Evolutionary conservation across 2,113 vertebrate genomes (phyloP).

Genomic region (Charina bottae): DNA sequence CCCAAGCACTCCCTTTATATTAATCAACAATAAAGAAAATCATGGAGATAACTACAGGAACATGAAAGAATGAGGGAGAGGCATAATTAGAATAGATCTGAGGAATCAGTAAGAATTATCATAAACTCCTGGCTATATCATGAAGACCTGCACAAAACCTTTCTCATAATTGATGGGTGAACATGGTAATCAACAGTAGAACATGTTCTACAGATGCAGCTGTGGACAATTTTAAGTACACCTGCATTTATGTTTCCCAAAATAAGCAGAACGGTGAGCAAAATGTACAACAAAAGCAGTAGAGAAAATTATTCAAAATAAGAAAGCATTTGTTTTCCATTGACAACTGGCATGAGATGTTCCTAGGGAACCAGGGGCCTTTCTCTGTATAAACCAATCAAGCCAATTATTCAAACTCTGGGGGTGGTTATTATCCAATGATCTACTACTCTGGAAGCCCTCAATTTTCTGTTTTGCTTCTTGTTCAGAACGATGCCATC

Average conservation of each 20-base stretch:
- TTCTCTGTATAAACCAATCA: not conserved
- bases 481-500: not conserved
- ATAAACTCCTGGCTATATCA: not conserved
- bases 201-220: not conserved
- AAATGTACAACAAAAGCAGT: not conserved
- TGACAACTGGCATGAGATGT: not conserved
- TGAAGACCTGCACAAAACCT: not conserved
- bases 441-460: not conserved
- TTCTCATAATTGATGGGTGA: not conserved
- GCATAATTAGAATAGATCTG: not conserved
- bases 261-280: constrained; percentile 3
- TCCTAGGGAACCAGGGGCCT: not conserved
- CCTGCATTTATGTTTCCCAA: not conserved
- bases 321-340: not conserved
- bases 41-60: constrained; percentile 3
- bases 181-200: not conserved
- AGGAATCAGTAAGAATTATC: not conserved
- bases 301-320: not conserved
- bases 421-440: not conserved
- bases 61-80: not conserved
- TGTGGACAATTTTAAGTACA: constrained; percentile 13
- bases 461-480: not conserved
- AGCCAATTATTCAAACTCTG: not conserved
- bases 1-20: accelerated
- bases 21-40: constrained; percentile 24